Evolutionary conservation across 2,888 invertebrate species (phyloP), one percentile per base, ranked within the genome.

Genomic region (Hololepta plana): DNA sequence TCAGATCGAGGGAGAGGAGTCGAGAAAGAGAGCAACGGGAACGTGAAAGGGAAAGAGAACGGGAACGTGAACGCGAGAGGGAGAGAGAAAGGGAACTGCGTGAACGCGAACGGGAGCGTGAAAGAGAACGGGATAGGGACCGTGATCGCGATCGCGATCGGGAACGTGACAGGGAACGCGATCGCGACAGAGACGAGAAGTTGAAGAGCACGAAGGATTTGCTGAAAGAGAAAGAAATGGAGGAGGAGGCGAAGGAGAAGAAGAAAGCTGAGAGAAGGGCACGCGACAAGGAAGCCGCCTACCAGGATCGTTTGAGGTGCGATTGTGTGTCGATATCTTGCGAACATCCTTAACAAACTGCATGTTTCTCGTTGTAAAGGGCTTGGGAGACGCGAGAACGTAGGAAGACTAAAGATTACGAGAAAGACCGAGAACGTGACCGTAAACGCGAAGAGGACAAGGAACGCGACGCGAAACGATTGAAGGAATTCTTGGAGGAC

Each of bases 401-500:
- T 9, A 73, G 91, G 46, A 85, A 87, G 56, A 65, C 72, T 12
- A 82, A 87, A 53, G 93, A 96, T 44, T 77, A 88, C 52, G 85
- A 81, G 42, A 80, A 80, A 53, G 77, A 88, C 51, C 72, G 76
- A 31, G 80, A 85, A 45, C 77, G 80, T 40, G 87, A 88, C 49
- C 60, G 80, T 23, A 65, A 76, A 38, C 75, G 80, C 43, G 77
- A 84, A 44, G 80, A 82, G 44, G 90, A 91, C 50, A 64, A 85
- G 31, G 77, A 81, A 51, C 71, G 76, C 31, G 96, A 98, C 57
- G 93, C 91, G 1, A 84, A 87, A 57, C 66, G 87, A 21, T 65
- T 98, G 28, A 90, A 91, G 55, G 90, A 95, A 60, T 99, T 99
- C 56, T 67, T 98, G 3, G 98, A 98, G 59, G 96, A 98, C 55